Evolutionary conservation across 2,797 vertebrate species (phyloP).

Genomic region (Oceanodroma leucorhoa): DNA sequence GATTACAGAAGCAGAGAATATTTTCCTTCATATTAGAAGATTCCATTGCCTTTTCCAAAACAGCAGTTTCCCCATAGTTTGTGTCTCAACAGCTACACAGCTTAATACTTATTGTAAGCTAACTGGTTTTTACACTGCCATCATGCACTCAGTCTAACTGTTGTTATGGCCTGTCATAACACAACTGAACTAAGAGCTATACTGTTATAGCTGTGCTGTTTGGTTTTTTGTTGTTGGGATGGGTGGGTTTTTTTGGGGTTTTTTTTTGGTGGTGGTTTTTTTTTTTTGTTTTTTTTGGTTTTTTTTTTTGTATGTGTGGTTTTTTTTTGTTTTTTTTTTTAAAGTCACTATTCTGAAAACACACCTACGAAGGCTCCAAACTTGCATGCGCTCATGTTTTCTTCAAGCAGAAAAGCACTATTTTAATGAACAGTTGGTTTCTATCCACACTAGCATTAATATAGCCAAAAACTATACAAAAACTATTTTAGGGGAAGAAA

Average conservation of each 20-base stretch:
- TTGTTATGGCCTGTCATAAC: background rate
- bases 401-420: background rate
- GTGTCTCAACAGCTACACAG: background rate
- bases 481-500: background rate
- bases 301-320: too few species aligned
- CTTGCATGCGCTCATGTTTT: fast-evolving
- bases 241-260: too few species aligned
- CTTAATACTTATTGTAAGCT: background rate
- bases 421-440: background rate
- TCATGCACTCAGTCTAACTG: background rate
- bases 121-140: background rate
- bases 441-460: background rate
- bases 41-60: background rate
- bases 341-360: background rate
- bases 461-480: background rate
- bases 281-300: too few species aligned
- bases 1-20: background rate
- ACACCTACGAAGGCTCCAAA: background rate
- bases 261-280: too few species aligned
- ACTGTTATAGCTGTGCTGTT: background rate
- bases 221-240: too few species aligned
- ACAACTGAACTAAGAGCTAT: background rate
- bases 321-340: background rate
- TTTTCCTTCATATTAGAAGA: background rate
- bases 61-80: background rate